Conservation (phyloP, 2,113 vertebrate genomes). For the Lepisosteus oculatus region DNA sequence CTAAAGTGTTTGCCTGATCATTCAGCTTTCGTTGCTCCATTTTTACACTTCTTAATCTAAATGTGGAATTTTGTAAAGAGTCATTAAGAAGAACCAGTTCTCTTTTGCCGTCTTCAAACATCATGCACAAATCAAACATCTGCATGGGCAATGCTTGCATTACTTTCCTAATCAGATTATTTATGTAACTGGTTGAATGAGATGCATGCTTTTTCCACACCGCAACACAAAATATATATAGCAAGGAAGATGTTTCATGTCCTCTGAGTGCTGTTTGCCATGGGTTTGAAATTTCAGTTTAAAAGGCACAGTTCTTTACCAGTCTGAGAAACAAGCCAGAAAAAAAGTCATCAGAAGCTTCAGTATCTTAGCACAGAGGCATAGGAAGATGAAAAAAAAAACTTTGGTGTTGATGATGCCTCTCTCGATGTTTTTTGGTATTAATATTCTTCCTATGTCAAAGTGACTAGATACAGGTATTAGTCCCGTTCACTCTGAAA, state of each 20-base stretch:
- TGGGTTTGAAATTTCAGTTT: constrained; percentile 38
- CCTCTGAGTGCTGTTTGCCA: constrained; percentile 53
- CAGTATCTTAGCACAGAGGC: constrained; percentile 73
- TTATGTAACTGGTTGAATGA: constrained; percentile 73
- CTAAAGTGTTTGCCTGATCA: constrained; percentile 98
- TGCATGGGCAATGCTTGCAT: constrained; percentile 74
- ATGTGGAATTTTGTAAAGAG: constrained; percentile 72
- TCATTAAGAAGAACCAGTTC: constrained; percentile 56
- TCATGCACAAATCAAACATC: constrained; percentile 81
- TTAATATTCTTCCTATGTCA: constrained; percentile 67
- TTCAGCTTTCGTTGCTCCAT: constrained; percentile 99
- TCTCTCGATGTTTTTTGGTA: constrained; percentile 27
- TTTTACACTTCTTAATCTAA: constrained; percentile 99
- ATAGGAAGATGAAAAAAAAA: constrained; percentile 60
- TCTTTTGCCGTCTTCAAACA: constrained; percentile 34
- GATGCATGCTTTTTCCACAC: constrained; percentile 79
- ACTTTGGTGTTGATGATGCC: constrained; percentile 30
- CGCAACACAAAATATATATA: constrained; percentile 57
- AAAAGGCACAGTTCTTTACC: constrained; percentile 4
- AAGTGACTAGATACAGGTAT: constrained; percentile 70
- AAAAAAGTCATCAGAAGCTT: constrained; percentile 69
- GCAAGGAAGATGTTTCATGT: constrained; percentile 66
- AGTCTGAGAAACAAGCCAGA: constrained; percentile 67
- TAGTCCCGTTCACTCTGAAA: constrained; percentile 70
- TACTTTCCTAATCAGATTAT: constrained; percentile 53